phyloP scores from a whole-genome alignment of 2,888 invertebrate genomes.

The Aphidius colemani region DNA sequence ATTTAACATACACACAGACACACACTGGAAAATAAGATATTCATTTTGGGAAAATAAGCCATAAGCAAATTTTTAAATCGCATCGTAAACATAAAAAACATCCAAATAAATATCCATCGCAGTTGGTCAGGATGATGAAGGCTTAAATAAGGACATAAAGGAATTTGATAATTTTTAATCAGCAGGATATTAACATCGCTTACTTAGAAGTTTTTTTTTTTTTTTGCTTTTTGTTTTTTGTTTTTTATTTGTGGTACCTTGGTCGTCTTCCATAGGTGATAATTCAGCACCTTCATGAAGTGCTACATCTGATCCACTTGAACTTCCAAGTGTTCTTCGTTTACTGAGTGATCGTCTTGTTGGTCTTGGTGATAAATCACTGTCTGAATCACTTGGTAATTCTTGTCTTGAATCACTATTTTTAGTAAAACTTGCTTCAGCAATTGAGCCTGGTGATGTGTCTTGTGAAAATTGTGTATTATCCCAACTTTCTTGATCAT shows the following conservation, averaged over 20 bases:
- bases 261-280: conserved; percentile 66
- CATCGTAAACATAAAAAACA: conserved; percentile 8
- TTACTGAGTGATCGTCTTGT: conserved; percentile 53
- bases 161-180: conserved; percentile 22
- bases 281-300: conserved; percentile 69
- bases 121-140: not conserved
- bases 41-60: too few relatives aligned
- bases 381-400: conserved; percentile 56
- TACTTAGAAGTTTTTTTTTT: conserved; percentile 51
- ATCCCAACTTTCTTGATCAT: conserved; percentile 51
- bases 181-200: conserved; percentile 59
- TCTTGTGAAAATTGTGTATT: conserved; percentile 49
- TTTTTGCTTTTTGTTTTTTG: too few relatives aligned
- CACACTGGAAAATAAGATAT: too few relatives aligned
- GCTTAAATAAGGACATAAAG: not conserved
- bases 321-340: conserved; percentile 65
- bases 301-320: conserved; percentile 69
- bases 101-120: conserved; percentile 4
- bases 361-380: conserved; percentile 53
- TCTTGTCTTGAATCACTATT: conserved; percentile 50
- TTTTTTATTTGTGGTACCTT: conserved; percentile 60
- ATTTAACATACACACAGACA: too few relatives aligned
- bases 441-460: conserved; percentile 54
- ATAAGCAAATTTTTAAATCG: not conserved
- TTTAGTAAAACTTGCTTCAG: conserved; percentile 49